These are phyloP conservation scores for Thalassoma bifasciatum DNA, from an alignment of 2,113 vertebrate genomes.

Conservation along the genomic window DNA sequence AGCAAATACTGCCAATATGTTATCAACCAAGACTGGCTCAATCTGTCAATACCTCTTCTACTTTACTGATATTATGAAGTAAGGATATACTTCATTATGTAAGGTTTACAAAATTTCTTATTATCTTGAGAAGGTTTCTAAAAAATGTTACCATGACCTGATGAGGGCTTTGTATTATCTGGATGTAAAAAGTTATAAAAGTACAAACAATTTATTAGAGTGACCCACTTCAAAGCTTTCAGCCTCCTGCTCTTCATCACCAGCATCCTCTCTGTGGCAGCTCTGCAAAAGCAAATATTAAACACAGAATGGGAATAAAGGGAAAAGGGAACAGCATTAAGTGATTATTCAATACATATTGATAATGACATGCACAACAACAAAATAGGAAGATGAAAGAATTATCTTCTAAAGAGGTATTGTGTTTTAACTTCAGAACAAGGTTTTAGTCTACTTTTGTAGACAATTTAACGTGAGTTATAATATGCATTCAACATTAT, in stretches of 20 bases:
- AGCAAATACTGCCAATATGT: too few species aligned
- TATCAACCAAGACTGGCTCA: too few species aligned
- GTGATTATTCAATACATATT: neutral
- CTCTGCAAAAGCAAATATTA: constrained; percentile 81
- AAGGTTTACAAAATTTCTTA: too few species aligned
- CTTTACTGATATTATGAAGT: too few species aligned
- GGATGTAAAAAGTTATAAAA: too few species aligned
- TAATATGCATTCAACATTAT: neutral
- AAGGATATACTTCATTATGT: too few species aligned
- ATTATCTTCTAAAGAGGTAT: neutral
- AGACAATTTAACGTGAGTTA: too few species aligned
- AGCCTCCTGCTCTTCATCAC: constrained; percentile 87
- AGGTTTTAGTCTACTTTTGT: neutral
- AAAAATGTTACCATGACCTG: too few species aligned
- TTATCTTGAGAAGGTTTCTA: too few species aligned
- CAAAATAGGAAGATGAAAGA: neutral
- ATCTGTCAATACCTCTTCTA: too few species aligned
- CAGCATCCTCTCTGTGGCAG: constrained; percentile 90
- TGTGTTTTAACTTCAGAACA: neutral
- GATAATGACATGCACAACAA: neutral
- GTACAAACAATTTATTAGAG: neutral
- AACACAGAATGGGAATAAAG: neutral
- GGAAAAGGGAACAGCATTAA: neutral
- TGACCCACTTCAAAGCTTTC: constrained; percentile 95
- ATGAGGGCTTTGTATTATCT: too few species aligned